phyloP scores from a whole-genome alignment of 2,888 invertebrate genomes.

The Cordilura impudica region DNA sequence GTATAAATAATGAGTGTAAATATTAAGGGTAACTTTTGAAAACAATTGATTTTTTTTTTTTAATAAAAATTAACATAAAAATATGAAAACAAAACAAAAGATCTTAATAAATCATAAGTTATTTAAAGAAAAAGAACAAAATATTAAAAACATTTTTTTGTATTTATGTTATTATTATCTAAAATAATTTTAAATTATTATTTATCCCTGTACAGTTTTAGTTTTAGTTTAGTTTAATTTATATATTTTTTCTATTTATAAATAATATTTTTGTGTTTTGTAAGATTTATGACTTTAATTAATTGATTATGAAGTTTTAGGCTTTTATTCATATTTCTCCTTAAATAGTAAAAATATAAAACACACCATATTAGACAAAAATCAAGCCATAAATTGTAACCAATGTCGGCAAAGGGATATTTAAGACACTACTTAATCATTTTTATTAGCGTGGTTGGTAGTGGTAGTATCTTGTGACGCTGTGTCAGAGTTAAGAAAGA shows the following conservation, averaged over 20 bases:
- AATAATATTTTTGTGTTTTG: not conserved
- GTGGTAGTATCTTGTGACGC: not conserved
- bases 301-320: constrained; percentile 50
- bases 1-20: constrained; percentile 5
- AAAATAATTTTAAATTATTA: not conserved
- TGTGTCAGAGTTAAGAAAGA: too few relatives aligned
- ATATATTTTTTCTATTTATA: not conserved
- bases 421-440: constrained; percentile 43
- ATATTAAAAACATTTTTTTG: not conserved
- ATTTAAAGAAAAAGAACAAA: not conserved
- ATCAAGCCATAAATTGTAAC: constrained; percentile 39
- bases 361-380: constrained; percentile 5
- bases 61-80: constrained; percentile 11
- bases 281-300: constrained; percentile 51
- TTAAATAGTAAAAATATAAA: not conserved
- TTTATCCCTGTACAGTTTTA: not conserved
- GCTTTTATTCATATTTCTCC: constrained; percentile 24
- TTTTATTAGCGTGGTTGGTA: not conserved
- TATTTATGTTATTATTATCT: not conserved
- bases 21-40: constrained; percentile 23
- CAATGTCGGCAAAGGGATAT: constrained; percentile 42
- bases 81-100: constrained; percentile 20
- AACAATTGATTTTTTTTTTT: not conserved
- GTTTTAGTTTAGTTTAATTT: not conserved
- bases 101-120: constrained; percentile 18